A percentile compares a stretch with the other conserved stretches of the same genome.
These are phyloP conservation scores for Drosophila phalerata DNA, from an alignment of 2,888 invertebrate genomes.

Conservation along the genomic window DNA sequence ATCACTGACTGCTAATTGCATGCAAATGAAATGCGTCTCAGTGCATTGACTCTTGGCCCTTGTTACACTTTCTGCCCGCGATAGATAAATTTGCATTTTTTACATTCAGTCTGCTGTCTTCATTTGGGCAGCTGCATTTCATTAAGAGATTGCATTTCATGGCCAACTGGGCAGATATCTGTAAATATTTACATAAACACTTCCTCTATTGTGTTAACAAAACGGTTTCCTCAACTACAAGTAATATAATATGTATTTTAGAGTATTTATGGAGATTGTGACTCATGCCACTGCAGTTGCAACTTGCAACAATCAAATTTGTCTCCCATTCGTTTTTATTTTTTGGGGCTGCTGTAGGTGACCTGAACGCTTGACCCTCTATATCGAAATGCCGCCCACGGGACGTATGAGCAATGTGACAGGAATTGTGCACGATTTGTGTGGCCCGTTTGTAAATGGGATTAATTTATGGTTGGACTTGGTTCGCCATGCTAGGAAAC, in stretches of 20 bases:
- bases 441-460: constrained; percentile 36
- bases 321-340: constrained; percentile 51
- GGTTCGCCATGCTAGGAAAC: background rate
- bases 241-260: background rate
- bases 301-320: constrained; percentile 48
- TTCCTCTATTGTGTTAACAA: constrained; percentile 59
- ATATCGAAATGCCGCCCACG: constrained; percentile 39
- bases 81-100: constrained; percentile 47
- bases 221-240: constrained; percentile 43
- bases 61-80: constrained; percentile 77
- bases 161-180: constrained; percentile 61
- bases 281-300: constrained; percentile 30
- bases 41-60: constrained; percentile 52
- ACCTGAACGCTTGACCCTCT: constrained; percentile 62
- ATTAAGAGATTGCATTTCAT: constrained; percentile 60
- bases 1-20: constrained; percentile 63
- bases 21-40: constrained; percentile 61
- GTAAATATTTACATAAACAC: constrained; percentile 52
- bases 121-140: constrained; percentile 59
- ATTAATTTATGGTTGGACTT: constrained; percentile 34
- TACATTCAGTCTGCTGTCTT: constrained; percentile 28
- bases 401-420: constrained; percentile 54
- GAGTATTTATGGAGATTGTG: constrained; percentile 3
- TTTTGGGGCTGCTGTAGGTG: constrained; percentile 39
- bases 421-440: constrained; percentile 64